These are phyloP conservation scores for Epinotia ramella DNA, from an alignment of 2,888 invertebrate genomes.

Conservation along the genomic window DNA sequence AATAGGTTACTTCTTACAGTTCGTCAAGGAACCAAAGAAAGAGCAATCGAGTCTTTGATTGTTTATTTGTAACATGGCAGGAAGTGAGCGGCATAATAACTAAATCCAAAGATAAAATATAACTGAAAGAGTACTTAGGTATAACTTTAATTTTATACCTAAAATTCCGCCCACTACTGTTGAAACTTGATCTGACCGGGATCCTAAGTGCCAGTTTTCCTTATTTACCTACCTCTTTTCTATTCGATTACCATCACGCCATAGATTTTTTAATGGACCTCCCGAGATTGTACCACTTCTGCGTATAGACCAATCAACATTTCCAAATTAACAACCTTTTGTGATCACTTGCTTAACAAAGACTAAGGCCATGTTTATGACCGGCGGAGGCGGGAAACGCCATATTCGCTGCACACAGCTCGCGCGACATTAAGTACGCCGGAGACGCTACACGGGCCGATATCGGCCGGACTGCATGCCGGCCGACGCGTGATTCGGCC, in stretches of 20 bases:
- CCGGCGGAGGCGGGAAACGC: too few relatives aligned
- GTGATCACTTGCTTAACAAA: background rate
- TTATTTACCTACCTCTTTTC: background rate
- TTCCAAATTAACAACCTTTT: background rate
- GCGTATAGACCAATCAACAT: background rate
- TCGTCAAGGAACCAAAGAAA: background rate
- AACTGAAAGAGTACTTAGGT: background rate
- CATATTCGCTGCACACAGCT: too few relatives aligned
- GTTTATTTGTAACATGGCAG: background rate
- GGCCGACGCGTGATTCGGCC: too few relatives aligned
- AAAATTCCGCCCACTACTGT: too few relatives aligned
- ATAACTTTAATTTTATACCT: too few relatives aligned
- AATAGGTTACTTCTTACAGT: background rate
- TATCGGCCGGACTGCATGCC: too few relatives aligned
- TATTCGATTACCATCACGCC: background rate
- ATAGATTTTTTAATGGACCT: background rate
- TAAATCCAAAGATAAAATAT: background rate
- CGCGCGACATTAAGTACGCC: too few relatives aligned
- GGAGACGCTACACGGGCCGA: too few relatives aligned
- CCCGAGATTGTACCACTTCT: background rate
- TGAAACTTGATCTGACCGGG: too few relatives aligned
- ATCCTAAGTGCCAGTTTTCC: background rate
- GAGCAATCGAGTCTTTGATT: too few relatives aligned
- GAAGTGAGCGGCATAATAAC: background rate
- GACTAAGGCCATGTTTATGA: background rate